Conservation (phyloP, 2,888 invertebrate genomes). For the Julus scanicus region DNA sequence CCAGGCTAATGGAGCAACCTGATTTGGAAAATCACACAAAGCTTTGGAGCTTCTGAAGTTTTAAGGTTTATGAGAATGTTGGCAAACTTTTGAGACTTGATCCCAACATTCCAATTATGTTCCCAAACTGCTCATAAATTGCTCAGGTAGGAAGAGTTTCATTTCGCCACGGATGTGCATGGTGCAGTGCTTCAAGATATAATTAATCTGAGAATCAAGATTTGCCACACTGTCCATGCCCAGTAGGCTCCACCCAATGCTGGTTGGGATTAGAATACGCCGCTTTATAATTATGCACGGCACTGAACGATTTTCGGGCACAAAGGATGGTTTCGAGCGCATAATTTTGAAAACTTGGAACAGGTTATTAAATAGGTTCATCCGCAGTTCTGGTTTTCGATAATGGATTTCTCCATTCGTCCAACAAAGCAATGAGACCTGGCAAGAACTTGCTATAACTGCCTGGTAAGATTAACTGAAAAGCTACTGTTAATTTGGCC, state of each 20-base stretch:
- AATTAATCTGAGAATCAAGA: background rate
- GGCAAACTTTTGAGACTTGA: too few species aligned
- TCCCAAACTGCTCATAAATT: background rate
- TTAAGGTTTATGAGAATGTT: too few species aligned
- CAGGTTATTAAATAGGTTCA: background rate
- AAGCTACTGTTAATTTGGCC: too few species aligned
- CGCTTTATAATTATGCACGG: conserved; percentile 17
- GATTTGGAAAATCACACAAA: too few species aligned
- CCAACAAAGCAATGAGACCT: too few species aligned
- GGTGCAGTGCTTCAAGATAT: background rate
- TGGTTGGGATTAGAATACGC: background rate
- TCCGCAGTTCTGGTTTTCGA: background rate
- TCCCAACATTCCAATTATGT: too few species aligned
- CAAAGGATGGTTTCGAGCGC: conserved; percentile 30
- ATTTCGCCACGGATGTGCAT: background rate
- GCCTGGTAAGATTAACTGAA: too few species aligned
- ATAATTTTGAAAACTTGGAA: background rate
- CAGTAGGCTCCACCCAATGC: background rate
- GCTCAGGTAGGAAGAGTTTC: background rate
- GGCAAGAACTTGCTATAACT: too few species aligned
- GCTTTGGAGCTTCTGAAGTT: too few species aligned
- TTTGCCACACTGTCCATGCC: background rate
- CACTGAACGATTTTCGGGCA: background rate
- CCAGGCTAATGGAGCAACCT: too few species aligned
- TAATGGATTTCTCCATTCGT: too few species aligned